Conservation (phyloP, 2,113 vertebrate species). For the Dipodomys ordii region DNA sequence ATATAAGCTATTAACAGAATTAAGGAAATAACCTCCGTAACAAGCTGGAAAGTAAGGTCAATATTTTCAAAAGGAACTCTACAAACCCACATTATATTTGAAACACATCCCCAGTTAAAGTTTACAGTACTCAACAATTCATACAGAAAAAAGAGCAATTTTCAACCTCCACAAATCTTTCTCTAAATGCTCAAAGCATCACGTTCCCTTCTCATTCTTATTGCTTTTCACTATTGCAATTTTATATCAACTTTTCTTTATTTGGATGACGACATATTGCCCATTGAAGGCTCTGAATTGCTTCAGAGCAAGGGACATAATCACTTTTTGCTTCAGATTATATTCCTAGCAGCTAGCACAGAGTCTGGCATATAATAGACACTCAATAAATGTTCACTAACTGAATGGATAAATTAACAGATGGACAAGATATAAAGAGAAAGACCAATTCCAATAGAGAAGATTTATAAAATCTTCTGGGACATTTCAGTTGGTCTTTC, state of each 20-base stretch:
- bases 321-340: background rate
- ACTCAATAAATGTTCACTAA: slow-evolving; percentile 46
- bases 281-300: background rate
- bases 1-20: background rate
- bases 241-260: slow-evolving; percentile 21
- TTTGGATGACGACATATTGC: background rate
- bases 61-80: background rate
- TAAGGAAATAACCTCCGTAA: slow-evolving; percentile 17
- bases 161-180: background rate
- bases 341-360: background rate
- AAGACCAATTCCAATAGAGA: slow-evolving; percentile 30
- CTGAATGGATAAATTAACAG: slow-evolving; percentile 46
- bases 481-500: background rate
- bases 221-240: background rate
- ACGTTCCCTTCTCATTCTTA: background rate
- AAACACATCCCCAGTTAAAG: background rate
- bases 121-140: background rate
- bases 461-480: background rate
- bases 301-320: background rate
- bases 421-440: background rate
- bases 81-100: background rate
- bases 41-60: background rate
- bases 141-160: background rate
- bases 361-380: background rate
- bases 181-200: background rate